Base-by-base conservation (phyloP, 2,113 vertebrate species). In the Rhombomys opimus region DNA sequence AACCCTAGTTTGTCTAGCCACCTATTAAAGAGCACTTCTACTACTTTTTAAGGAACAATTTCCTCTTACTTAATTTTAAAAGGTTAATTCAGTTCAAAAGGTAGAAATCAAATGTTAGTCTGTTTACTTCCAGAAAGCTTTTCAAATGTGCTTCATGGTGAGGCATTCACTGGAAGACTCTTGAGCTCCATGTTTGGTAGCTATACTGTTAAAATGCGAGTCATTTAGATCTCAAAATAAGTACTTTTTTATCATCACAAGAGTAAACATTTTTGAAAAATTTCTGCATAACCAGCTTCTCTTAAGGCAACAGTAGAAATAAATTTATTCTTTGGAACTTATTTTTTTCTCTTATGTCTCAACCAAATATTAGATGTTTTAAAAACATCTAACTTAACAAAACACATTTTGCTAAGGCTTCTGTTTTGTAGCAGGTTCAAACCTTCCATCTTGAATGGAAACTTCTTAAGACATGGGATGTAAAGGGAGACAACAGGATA, bases 111-210 rank as follows among this genome's bases (percentile, higher is more conserved):
- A 75, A 78, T 3, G 2, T 89, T 80, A 35, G 3, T 87, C 67
- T 65, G 52, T 87, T 82, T 95, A 38, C 50, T 92, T 94, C 32
- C 12, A 46, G 73, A 92, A 92, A 91, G 23, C 52, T 75, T 73
- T 87, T 57, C 59, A 93, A 65, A 90, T 88, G 61, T 80, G 7
- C 15, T 63, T 89, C 32, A 57, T 15, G 57, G 25, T 87, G 13
- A 81, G 67, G 76, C 12, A 90, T 88, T 75, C 25, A 76, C 5
- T 77, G 68, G 91, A 95, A 92, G 25, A 75, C 4, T 54, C 46
- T 76, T 63, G 85, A 78, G 25, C 12, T 80, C 65, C 46, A 54
- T 85, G 59, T n/a, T 87, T 67, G 84, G 10, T 97, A 63, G 11
- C 12, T 86, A 13, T 35, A 80, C 95, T 67, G 46, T 38, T 41